These are phyloP conservation scores for Euplexia lucipara DNA, from an alignment of 2,888 invertebrate species.

Conservation along the genomic window DNA sequence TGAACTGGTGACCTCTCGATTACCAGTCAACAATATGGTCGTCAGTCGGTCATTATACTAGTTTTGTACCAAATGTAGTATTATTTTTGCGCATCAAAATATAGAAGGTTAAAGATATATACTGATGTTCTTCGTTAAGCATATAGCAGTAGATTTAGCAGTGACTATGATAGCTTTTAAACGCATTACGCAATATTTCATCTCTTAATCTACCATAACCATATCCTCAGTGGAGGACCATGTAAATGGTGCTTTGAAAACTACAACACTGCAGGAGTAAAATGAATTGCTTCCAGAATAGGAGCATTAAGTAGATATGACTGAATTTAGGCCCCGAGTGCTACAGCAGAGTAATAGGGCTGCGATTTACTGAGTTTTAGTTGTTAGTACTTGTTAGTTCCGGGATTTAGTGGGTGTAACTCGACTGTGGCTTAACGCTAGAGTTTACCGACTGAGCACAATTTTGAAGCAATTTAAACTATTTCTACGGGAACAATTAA, in stretches of 20 bases:
- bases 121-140: not conserved
- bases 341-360: slow-evolving; percentile 27
- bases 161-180: slow-evolving; percentile 19
- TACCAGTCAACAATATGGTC: slow-evolving; percentile 28
- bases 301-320: slow-evolving; percentile 51
- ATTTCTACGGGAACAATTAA: slow-evolving; percentile 18
- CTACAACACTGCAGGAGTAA: slow-evolving; percentile 43
- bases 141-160: not conserved
- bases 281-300: slow-evolving; percentile 62
- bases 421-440: slow-evolving; percentile 9
- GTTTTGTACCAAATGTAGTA: slow-evolving; percentile 14
- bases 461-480: slow-evolving; percentile 22
- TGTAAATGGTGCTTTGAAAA: slow-evolving; percentile 45
- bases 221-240: slow-evolving; percentile 28
- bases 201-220: slow-evolving; percentile 21
- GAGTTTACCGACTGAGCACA: slow-evolving; percentile 29
- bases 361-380: slow-evolving; percentile 43
- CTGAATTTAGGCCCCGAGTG: slow-evolving; percentile 53
- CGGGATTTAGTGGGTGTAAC: slow-evolving; percentile 22
- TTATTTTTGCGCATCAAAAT: slow-evolving; percentile 5
- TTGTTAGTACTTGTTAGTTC: slow-evolving; percentile 38
- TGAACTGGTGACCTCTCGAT: slow-evolving; percentile 40
- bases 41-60: slow-evolving; percentile 18
- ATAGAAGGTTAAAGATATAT: too few relatives aligned
- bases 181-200: slow-evolving; percentile 34